Evolutionary conservation across 2,113 vertebrate species (phyloP).

Genomic region (Tyrannus savana): DNA sequence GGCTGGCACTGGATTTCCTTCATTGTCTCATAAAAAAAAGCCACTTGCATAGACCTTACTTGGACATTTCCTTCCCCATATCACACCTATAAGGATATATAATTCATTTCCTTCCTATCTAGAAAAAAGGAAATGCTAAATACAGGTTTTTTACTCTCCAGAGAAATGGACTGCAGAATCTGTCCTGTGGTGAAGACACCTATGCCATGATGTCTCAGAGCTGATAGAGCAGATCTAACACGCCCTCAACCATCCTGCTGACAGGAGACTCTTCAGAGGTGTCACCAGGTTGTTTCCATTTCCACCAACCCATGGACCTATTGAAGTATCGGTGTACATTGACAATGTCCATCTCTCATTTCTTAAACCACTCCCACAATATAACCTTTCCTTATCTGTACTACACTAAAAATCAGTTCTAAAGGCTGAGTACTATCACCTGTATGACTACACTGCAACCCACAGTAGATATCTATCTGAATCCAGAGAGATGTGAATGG

Average conservation of each 20-base stretch:
- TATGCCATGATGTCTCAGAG: not conserved
- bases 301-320: not conserved
- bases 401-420: not conserved
- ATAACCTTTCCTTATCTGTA: not conserved
- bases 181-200: fast-evolving
- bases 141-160: not conserved
- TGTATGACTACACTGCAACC: not conserved
- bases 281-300: not conserved
- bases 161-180: not conserved
- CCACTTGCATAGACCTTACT: not conserved
- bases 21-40: not conserved
- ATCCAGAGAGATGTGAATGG: not conserved
- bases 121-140: not conserved
- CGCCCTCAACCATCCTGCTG: not conserved
- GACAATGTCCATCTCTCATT: not conserved
- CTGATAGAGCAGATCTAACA: not conserved
- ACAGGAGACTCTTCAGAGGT: not conserved
- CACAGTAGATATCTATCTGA: not conserved
- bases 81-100: not conserved
- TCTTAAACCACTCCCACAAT: not conserved
- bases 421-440: not conserved
- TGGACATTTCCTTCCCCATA: not conserved
- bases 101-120: not conserved
- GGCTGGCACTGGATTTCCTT: not conserved
- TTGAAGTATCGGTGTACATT: not conserved